Evolutionary conservation across 2,113 vertebrate species (phyloP).

Genomic region (Etheostoma spectabile): DNA sequence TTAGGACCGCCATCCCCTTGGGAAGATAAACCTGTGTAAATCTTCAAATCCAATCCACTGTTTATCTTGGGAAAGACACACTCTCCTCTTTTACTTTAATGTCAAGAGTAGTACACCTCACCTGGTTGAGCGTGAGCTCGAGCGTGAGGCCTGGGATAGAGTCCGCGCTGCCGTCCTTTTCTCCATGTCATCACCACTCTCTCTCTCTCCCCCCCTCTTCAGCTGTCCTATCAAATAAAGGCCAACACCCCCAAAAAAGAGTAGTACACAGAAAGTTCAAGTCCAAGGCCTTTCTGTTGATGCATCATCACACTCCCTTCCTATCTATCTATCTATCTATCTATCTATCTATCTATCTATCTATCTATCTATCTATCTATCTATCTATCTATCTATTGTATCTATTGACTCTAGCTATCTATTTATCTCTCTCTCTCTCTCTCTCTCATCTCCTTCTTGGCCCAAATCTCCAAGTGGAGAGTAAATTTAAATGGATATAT

Average conservation of each 20-base stretch:
- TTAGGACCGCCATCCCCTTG: not conserved
- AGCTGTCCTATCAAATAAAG: no score
- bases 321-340: not conserved
- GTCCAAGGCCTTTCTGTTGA: not conserved
- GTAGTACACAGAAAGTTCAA: not conserved
- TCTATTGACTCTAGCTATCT: no score
- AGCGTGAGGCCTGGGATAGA: no score
- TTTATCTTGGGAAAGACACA: constrained; percentile 6
- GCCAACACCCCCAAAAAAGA: not conserved
- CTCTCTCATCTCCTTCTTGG: not conserved
- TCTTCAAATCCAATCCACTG: constrained; percentile 25
- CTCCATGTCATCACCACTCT: no score
- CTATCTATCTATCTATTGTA: no score
- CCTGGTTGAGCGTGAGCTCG: no score
- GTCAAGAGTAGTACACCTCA: constrained; percentile 11
- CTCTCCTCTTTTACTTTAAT: constrained; percentile 8
- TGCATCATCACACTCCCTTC: not conserved
- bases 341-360: no score
- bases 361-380: no score
- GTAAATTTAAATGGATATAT: no score
- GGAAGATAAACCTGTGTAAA: constrained; percentile 42
- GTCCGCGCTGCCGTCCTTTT: no score
- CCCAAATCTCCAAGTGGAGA: not conserved
- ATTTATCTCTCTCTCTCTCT: no score
- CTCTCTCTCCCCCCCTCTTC: no score